phyloP scores from a whole-genome alignment of 2,113 vertebrate genomes.

The Centropus unirufus region DNA sequence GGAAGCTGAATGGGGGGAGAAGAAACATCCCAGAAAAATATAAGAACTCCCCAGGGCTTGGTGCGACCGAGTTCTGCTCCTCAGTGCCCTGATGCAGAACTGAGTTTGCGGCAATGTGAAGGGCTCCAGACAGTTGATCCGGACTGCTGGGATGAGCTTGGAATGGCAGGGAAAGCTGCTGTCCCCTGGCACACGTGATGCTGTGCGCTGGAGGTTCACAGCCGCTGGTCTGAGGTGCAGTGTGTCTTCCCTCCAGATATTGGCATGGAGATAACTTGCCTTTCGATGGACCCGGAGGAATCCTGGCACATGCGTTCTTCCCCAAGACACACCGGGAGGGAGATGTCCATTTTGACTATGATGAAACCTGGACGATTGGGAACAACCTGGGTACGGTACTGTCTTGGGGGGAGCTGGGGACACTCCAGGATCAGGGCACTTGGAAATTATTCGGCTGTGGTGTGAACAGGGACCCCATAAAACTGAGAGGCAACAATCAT shows the following conservation, averaged over 20 bases:
- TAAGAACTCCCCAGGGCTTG: background rate
- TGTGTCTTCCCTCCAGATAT: constrained; percentile 77
- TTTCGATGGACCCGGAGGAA: constrained; percentile 92
- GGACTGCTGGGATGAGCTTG: background rate
- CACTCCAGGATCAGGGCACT: background rate
- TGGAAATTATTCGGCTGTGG: background rate
- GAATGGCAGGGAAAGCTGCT: background rate
- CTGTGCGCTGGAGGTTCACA: rapidly evolving
- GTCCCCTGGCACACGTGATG: rapidly evolving
- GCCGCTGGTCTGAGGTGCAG: background rate
- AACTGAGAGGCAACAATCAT: background rate
- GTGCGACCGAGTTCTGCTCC: background rate
- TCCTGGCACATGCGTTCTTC: constrained; percentile 95
- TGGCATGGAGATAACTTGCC: constrained; percentile 93
- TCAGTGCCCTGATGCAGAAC: background rate
- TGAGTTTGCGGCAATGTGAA: background rate
- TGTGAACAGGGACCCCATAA: background rate
- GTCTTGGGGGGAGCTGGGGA: background rate
- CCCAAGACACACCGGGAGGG: constrained; percentile 90
- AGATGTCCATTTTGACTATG: constrained; percentile 94
- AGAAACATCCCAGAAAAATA: constrained; percentile 17
- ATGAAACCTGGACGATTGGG: constrained; percentile 92
- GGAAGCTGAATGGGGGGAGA: background rate
- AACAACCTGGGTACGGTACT: constrained; percentile 85
- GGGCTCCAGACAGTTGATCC: background rate